Evolutionary conservation across 2,797 vertebrate species (phyloP).

Genomic region (Ctenopoma multispine): DNA sequence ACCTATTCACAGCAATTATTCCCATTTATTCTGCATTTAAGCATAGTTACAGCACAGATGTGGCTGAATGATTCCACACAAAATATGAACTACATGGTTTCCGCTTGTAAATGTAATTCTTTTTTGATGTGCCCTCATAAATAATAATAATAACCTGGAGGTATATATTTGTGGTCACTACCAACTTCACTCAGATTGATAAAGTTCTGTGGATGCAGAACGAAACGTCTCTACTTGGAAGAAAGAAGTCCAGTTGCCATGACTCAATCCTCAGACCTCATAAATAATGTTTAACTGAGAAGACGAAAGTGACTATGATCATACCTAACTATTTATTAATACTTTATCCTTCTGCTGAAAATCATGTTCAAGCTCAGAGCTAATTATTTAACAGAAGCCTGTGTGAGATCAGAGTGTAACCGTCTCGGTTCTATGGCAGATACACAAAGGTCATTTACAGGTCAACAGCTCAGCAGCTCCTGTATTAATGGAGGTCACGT

Average conservation of each 20-base stretch:
- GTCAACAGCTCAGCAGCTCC: conserved; percentile 39
- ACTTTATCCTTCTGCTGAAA: conserved; percentile 51
- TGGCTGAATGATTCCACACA: conserved; percentile 10
- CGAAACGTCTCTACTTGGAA: too few species aligned
- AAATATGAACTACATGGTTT: conserved; percentile 16
- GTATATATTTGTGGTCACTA: too few species aligned
- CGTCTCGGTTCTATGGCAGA: conserved; percentile 31
- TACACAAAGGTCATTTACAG: conserved; percentile 50
- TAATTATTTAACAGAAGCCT: conserved; percentile 59
- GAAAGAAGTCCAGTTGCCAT: too few species aligned
- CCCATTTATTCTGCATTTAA: conserved; percentile 47
- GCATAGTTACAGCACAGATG: conserved; percentile 25
- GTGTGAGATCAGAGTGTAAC: conserved; percentile 38
- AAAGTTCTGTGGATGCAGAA: too few species aligned
- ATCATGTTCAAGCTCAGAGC: conserved; percentile 50
- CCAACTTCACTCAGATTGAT: too few species aligned
- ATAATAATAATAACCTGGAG: too few species aligned
- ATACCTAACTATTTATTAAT: conserved; percentile 39
- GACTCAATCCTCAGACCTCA: too few species aligned
- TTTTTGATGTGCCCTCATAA: conserved; percentile 42
- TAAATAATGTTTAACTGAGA: too few species aligned
- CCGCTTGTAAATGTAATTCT: conserved; percentile 50
- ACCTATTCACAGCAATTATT: conserved; percentile 26
- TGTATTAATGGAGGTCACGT: conserved; percentile 19
- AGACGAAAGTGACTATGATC: too few species aligned